Base-by-base conservation (phyloP, 2,113 vertebrate genomes). In the Hystrix cristata region DNA sequence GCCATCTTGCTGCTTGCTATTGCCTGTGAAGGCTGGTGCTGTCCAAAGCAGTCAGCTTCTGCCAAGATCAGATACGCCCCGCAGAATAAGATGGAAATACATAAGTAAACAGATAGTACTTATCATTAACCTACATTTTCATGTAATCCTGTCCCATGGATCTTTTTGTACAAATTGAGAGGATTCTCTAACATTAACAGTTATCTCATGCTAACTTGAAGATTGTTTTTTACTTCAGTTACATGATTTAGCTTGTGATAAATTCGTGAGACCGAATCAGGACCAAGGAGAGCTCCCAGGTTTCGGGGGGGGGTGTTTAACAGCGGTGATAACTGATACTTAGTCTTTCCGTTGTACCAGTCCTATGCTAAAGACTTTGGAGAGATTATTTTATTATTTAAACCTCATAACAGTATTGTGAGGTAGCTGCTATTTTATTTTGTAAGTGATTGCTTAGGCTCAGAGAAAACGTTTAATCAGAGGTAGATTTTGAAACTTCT, bases 1-100 rank as follows among this genome's bases (percentile, higher is more conserved):
- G 91, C 78, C 62, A 96, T 95, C 78, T 94, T 97, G 86, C 97
- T 97, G 97, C 97, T 94, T 94, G 96, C 96, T 95, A 93, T 94
- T 91, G 94, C 25, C 46, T 78, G 1, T 7, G 14, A 95, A 97
- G 72, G 84, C 67, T 92, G 96, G 76, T 21, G 65, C 96, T 97
- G 94, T 95, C 96, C 89, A 95, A 98, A 97, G 93, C 90, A 96
- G 89, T 76, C 91, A 93, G 93, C 65, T 93, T 96, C 91, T 91
- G 78, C 82, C 96, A 96, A 69, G 72, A 92, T 97, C 92, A 96
- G 18, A 79, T 43, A 38, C 8, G 25, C 65, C 8, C 16, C 95
- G 89, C 60, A 96, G 85, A 97, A 94, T 90, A 88, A 95, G 97
- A 79, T 71, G 79, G 72, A 92, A 86, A 86, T 29, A 4, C 10